Conservation (phyloP, 2,888 invertebrate genomes). For the Apodemia hepburni region DNA sequence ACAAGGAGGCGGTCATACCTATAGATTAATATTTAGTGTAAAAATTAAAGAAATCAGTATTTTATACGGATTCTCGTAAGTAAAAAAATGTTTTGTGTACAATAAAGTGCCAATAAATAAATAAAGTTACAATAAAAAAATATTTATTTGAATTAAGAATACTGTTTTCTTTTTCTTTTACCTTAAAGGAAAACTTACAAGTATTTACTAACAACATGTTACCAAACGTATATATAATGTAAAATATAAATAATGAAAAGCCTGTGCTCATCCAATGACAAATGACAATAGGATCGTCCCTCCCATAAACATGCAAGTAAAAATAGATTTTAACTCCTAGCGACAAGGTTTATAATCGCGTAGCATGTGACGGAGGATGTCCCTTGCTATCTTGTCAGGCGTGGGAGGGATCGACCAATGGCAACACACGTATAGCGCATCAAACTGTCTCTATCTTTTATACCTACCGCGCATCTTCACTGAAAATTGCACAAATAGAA, state of each 20-base stretch:
- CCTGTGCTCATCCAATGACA: constrained; percentile 74
- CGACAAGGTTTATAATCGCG: constrained; percentile 38
- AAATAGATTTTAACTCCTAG: constrained; percentile 39
- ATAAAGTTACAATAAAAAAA: too few relatives aligned
- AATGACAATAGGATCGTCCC: constrained; percentile 75
- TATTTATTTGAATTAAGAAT: neutral
- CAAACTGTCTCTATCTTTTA: constrained; percentile 62
- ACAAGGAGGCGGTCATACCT: too few relatives aligned
- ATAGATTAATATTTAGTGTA: too few relatives aligned
- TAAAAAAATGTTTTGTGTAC: too few relatives aligned
- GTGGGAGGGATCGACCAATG: constrained; percentile 73
- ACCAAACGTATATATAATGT: constrained; percentile 44
- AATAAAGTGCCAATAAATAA: too few relatives aligned
- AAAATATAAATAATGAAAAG: constrained; percentile 66
- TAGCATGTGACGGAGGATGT: constrained; percentile 56
- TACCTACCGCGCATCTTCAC: constrained; percentile 62
- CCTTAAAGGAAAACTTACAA: neutral
- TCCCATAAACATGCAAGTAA: constrained; percentile 40
- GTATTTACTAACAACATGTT: constrained; percentile 18
- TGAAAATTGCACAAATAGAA: neutral
- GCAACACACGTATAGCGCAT: constrained; percentile 58
- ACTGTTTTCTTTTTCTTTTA: neutral
- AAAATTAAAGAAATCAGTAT: too few relatives aligned
- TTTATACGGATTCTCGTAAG: too few relatives aligned
- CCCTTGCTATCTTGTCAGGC: constrained; percentile 76